Conservation (phyloP, 2,113 vertebrate species). For the Peromyscus maniculatus region DNA sequence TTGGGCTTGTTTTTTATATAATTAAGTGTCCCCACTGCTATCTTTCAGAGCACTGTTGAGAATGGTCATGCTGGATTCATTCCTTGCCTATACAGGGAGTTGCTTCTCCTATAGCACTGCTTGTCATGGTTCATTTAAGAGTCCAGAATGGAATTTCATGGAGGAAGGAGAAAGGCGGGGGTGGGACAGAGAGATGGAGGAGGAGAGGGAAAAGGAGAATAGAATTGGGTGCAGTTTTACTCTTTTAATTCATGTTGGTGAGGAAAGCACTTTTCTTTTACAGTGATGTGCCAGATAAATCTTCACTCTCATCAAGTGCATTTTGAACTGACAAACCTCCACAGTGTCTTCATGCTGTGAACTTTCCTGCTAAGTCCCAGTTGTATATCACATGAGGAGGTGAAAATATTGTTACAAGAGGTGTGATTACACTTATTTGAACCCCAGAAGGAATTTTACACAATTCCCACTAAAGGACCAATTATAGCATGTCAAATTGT, state of each 20-base stretch:
- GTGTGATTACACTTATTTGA: slow-evolving; percentile 77
- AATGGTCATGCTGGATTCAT: background rate
- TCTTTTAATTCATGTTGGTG: slow-evolving; percentile 57
- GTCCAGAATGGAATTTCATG: background rate
- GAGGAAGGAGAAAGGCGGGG: background rate
- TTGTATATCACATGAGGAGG: slow-evolving; percentile 60
- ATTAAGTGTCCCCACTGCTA: background rate
- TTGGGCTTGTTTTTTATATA: background rate
- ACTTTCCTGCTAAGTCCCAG: slow-evolving; percentile 74
- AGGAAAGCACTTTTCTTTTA: slow-evolving; percentile 70
- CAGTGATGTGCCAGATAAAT: slow-evolving; percentile 53
- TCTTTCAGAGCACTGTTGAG: no score
- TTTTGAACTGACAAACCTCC: slow-evolving; percentile 65
- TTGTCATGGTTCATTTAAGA: background rate
- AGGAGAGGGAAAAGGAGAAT: background rate
- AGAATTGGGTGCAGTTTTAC: slow-evolving; percentile 34
- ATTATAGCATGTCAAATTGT: slow-evolving; percentile 58
- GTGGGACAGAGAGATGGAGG: background rate
- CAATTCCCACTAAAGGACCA: slow-evolving; percentile 53
- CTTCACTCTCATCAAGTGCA: slow-evolving; percentile 51
- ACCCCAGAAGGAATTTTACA: slow-evolving; percentile 63
- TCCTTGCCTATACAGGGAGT: background rate
- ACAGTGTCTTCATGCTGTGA: slow-evolving; percentile 41
- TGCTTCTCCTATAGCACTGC: background rate
- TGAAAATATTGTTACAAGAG: slow-evolving; percentile 78